These are phyloP conservation scores for Oryzaephilus surinamensis DNA, from an alignment of 1,140 invertebrate species.

Conservation along the genomic window DNA sequence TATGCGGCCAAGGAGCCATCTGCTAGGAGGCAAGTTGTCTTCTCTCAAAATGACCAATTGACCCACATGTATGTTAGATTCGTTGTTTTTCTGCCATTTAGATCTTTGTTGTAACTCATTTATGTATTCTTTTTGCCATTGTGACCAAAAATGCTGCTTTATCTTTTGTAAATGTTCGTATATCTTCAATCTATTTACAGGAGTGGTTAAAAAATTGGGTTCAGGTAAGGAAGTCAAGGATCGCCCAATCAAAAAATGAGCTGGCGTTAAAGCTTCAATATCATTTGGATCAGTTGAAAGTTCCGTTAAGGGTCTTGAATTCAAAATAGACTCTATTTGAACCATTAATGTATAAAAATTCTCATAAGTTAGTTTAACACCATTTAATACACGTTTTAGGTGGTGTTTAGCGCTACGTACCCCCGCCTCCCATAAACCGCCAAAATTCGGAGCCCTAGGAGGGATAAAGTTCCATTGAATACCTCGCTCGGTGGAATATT, in stretches of 20 bases:
- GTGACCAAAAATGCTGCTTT: slow-evolving; percentile 22
- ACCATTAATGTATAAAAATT: slow-evolving; percentile 6
- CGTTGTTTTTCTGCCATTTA: slow-evolving; percentile 10
- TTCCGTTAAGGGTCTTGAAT: not conserved
- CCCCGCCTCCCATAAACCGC: slow-evolving; percentile 35
- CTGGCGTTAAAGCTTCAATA: slow-evolving; percentile 21
- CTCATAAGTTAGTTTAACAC: slow-evolving; percentile 3
- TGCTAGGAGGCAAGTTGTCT: slow-evolving; percentile 17
- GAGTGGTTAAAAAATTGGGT: slow-evolving; percentile 1
- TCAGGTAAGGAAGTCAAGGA: slow-evolving; percentile 17
- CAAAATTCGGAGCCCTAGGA: slow-evolving; percentile 35
- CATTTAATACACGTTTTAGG: slow-evolving; percentile 15
- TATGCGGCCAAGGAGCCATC: slow-evolving; percentile 22
- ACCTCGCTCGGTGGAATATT: not conserved
- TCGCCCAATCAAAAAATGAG: slow-evolving; percentile 31
- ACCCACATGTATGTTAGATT: slow-evolving; percentile 3
- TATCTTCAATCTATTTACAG: slow-evolving; percentile 6
- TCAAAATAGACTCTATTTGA: not conserved
- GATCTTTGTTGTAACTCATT: slow-evolving; percentile 13
- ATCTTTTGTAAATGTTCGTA: slow-evolving; percentile 20
- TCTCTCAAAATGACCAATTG: slow-evolving; percentile 20
- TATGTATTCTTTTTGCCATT: slow-evolving; percentile 25
- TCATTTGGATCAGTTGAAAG: slow-evolving; percentile 3
- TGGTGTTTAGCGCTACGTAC: slow-evolving; percentile 35
- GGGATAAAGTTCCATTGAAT: slow-evolving; percentile 34